Evolutionary conservation across 2,797 vertebrate genomes (phyloP).

Genomic region (Crenuchus spilurus): DNA sequence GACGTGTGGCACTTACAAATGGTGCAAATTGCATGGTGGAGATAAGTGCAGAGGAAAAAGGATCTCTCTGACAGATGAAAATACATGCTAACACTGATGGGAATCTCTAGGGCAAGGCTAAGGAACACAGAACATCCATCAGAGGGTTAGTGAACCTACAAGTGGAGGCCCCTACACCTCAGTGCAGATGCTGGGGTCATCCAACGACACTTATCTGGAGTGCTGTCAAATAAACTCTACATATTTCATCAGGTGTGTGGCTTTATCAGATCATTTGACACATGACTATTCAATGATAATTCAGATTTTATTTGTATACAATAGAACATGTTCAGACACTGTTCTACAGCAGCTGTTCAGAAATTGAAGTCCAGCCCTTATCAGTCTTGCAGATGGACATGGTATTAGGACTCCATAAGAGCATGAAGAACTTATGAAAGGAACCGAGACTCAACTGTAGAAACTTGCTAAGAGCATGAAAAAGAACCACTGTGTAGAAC

Average conservation of each 20-base stretch:
- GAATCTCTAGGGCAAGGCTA: neutral
- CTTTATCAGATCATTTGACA: neutral
- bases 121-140: neutral
- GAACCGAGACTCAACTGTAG: too few species aligned
- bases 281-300: neutral
- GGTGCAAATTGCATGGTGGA: constrained; percentile 40
- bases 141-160: neutral
- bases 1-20: constrained; percentile 33
- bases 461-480: neutral
- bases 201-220: neutral
- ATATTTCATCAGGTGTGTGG: neutral
- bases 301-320: too few species aligned
- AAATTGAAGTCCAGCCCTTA: too few species aligned
- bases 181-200: neutral
- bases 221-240: neutral
- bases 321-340: too few species aligned
- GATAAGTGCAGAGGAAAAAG: constrained; percentile 40
- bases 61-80: constrained; percentile 43
- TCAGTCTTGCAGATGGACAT: too few species aligned
- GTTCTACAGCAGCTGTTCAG: too few species aligned
- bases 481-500: too few species aligned
- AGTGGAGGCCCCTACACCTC: neutral
- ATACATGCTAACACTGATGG: constrained; percentile 7
- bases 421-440: too few species aligned
- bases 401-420: too few species aligned